Conservation (phyloP, 1,140 invertebrate species). For the Lethrus apterus region DNA sequence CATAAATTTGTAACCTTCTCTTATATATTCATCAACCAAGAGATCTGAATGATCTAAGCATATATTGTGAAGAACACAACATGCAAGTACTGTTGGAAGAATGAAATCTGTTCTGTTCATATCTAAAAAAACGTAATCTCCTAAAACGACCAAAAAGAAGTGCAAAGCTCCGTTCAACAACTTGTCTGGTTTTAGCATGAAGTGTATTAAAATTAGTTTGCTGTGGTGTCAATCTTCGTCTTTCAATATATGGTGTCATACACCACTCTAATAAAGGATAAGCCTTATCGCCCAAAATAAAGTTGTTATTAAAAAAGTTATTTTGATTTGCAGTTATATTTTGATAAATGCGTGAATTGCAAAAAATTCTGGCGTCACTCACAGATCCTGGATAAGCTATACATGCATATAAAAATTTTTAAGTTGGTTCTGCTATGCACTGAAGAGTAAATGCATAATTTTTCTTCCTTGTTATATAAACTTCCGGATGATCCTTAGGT, state of each 20-base stretch:
- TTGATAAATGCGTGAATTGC: constrained; percentile 18
- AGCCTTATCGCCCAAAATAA: constrained; percentile 37
- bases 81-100: constrained; percentile 3
- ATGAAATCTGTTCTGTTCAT: constrained; percentile 10
- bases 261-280: constrained; percentile 33
- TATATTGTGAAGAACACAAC: constrained; percentile 15
- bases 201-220: constrained; percentile 33
- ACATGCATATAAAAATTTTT: constrained; percentile 16
- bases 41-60: constrained; percentile 8
- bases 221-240: constrained; percentile 29
- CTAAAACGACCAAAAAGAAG: constrained; percentile 3
- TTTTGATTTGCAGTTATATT: neutral
- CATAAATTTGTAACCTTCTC: neutral
- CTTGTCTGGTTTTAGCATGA: constrained; percentile 5
- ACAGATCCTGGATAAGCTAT: constrained; percentile 17
- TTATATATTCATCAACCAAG: constrained; percentile 9
- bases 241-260: constrained; percentile 33
- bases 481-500: constrained; percentile 19
- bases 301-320: constrained; percentile 4
- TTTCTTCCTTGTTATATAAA: constrained; percentile 23
- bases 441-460: constrained; percentile 18
- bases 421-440: neutral
- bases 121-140: constrained; percentile 6
- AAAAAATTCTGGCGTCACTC: constrained; percentile 18
- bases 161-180: constrained; percentile 6